Evolutionary conservation across 1,140 invertebrate species (phyloP).

Genomic region (Adelges cooleyi): DNA sequence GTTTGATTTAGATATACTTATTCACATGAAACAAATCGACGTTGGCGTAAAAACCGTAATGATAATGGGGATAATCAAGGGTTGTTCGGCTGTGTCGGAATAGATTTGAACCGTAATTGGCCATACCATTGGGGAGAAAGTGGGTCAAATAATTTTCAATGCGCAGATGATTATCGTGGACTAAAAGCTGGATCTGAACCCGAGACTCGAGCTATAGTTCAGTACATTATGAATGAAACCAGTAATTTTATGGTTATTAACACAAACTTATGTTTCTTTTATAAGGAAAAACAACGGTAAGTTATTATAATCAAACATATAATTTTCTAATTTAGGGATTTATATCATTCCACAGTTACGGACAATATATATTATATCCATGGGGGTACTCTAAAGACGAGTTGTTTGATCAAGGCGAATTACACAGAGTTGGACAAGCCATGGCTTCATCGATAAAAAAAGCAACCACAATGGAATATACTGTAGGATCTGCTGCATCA

Average conservation of each 20-base stretch:
- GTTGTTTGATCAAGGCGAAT: constrained; percentile 43
- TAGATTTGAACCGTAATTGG: constrained; percentile 61
- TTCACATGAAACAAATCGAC: constrained; percentile 56
- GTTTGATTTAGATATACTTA: constrained; percentile 39
- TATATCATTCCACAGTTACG: constrained; percentile 56
- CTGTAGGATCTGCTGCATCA: constrained; percentile 60
- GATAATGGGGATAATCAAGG: background rate
- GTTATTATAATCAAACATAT: too few species aligned
- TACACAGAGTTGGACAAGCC: constrained; percentile 54
- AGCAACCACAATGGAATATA: constrained; percentile 55
- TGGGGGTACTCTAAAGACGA: constrained; percentile 50
- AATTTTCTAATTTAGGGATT: constrained; percentile 42
- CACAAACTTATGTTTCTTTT: constrained; percentile 35
- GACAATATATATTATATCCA: constrained; percentile 56
- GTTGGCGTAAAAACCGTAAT: constrained; percentile 72
- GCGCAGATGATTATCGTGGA: constrained; percentile 68
- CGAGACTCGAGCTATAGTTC: constrained; percentile 51
- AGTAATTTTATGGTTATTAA: constrained; percentile 37
- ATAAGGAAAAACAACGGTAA: too few species aligned
- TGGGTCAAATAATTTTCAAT: constrained; percentile 63
- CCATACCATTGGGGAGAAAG: constrained; percentile 53
- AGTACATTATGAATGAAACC: constrained; percentile 32
- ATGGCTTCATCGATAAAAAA: constrained; percentile 56
- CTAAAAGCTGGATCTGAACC: constrained; percentile 69
- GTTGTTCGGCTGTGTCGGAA: constrained; percentile 42